These are phyloP conservation scores for Sphecodes monilicornis DNA, from an alignment of 2,888 invertebrate species.

Conservation along the genomic window DNA sequence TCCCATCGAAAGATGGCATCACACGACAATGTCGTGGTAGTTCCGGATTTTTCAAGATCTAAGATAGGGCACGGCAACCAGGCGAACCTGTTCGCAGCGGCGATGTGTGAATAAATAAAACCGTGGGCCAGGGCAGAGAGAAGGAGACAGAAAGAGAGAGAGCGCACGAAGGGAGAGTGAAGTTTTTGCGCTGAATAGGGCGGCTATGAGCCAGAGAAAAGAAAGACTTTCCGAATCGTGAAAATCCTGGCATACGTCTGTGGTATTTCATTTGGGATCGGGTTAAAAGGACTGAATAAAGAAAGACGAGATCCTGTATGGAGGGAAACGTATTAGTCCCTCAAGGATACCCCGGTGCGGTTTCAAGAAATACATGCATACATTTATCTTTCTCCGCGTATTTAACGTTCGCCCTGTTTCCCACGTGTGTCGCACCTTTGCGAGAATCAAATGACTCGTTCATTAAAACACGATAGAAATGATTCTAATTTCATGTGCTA, in stretches of 20 bases:
- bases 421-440: not conserved
- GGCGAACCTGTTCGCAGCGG: not conserved
- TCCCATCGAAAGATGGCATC: not conserved
- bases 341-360: constrained; percentile 12
- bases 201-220: constrained; percentile 40
- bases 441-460: not conserved
- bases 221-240: constrained; percentile 47
- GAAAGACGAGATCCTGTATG: constrained; percentile 35
- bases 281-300: constrained; percentile 33
- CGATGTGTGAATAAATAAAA: constrained; percentile 51
- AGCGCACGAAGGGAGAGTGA: not conserved
- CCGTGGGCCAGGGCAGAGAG: not conserved
- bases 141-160: too few species aligned
- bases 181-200: constrained; percentile 39
- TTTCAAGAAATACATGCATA: constrained; percentile 29
- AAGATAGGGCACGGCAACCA: not conserved
- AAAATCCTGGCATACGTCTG: constrained; percentile 50
- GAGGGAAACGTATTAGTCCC: constrained; percentile 54
- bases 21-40: not conserved
- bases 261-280: constrained; percentile 27
- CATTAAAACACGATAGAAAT: not conserved
- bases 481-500: not conserved
- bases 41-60: not conserved
- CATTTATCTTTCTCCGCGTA: constrained; percentile 54
- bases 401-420: constrained; percentile 37